Percentiles rank a stretch among this genome's conserved stretches.
Conservation (phyloP, 2,113 vertebrate species). For the human (Homo sapiens) region DNA sequence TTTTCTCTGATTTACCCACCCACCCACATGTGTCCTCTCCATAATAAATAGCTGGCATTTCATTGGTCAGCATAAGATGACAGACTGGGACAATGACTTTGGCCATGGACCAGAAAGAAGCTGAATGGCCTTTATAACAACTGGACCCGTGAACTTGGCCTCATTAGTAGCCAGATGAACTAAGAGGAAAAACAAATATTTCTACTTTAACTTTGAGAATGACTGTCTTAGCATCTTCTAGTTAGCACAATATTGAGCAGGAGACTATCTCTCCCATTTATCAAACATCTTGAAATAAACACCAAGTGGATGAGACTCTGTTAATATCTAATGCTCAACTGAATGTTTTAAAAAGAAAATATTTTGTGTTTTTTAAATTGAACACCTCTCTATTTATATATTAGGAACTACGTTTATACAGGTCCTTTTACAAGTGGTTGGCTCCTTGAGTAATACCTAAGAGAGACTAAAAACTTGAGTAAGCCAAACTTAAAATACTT, state of each 20-base stretch:
- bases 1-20: neutral
- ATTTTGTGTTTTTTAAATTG: neutral
- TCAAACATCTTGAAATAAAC: slow-evolving; percentile 33
- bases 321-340: neutral
- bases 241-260: neutral
- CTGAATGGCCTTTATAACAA: neutral
- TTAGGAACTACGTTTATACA: neutral
- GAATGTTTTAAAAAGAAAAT: neutral
- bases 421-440: neutral
- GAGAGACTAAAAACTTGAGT: neutral
- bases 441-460: neutral
- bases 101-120: neutral
- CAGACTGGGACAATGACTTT: neutral
- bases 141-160: neutral
- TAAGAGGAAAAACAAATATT: neutral
- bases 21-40: neutral
- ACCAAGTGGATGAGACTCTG: neutral
- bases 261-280: neutral
- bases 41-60: neutral
- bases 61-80: neutral
- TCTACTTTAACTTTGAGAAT: slow-evolving; percentile 11
- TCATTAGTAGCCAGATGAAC: neutral
- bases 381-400: neutral
- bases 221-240: neutral
- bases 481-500: slow-evolving; percentile 23